phyloP scores from a whole-genome alignment of 2,113 vertebrate species.

The Ciconia stormi region DNA sequence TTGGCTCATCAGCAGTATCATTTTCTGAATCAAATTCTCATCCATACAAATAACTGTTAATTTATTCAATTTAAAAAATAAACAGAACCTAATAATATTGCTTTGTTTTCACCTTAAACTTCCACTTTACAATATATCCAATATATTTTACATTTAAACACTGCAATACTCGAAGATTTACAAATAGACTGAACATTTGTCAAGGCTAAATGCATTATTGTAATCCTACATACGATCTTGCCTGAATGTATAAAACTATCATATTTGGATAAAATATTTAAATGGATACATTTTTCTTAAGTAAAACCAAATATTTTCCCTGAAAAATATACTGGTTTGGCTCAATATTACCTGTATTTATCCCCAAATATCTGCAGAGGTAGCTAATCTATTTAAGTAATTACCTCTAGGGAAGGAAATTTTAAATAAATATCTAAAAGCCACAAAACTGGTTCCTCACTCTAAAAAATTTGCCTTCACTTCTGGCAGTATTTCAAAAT shows the following conservation, averaged over 20 bases:
- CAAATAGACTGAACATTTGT: neutral
- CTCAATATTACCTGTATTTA: neutral
- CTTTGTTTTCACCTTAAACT: neutral
- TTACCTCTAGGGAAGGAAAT: neutral
- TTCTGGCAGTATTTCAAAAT: neutral
- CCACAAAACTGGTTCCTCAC: neutral
- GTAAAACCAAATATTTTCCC: neutral
- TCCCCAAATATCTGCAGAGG: neutral
- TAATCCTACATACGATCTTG: neutral
- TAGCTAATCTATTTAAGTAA: neutral
- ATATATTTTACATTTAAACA: neutral
- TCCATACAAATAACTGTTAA: conserved; percentile 17
- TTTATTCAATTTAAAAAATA: conserved; percentile 6
- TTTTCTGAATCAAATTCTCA: conserved; percentile 38
- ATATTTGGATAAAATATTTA: neutral
- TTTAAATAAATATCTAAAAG: conserved; percentile 1
- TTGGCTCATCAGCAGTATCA: neutral
- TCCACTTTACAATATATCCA: neutral
- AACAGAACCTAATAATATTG: neutral
- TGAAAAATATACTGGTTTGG: neutral
- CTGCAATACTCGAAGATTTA: neutral
- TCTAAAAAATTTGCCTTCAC: neutral
- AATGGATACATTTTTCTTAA: neutral
- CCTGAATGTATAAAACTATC: neutral
- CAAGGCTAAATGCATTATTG: neutral